Conservation (phyloP, 2,797 vertebrate species). For the Sorex maritimensis region DNA sequence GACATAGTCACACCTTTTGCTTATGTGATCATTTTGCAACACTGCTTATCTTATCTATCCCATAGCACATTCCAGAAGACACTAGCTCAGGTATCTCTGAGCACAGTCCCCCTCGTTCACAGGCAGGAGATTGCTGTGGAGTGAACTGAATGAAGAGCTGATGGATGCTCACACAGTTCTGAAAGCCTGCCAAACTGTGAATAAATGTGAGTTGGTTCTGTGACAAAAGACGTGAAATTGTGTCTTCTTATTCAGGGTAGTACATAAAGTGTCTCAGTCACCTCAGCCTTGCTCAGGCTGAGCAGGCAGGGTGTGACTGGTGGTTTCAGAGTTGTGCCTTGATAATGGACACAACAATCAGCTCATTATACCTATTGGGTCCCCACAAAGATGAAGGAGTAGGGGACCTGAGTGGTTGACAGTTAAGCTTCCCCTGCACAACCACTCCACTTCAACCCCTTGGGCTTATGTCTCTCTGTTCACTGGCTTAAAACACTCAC, state of each 20-base stretch:
- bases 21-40: background rate
- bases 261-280: background rate
- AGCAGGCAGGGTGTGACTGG: background rate
- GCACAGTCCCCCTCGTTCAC: background rate
- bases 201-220: conserved; percentile 59
- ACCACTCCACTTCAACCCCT: no score
- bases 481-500: background rate
- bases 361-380: background rate
- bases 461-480: no score
- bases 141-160: background rate
- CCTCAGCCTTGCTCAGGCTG: background rate
- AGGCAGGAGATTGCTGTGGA: background rate
- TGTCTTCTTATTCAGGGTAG: conserved; percentile 51
- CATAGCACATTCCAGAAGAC: background rate
- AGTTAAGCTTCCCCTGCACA: background rate
- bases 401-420: background rate
- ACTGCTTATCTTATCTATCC: background rate
- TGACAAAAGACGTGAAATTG: conserved; percentile 66
- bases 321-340: background rate
- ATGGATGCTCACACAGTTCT: background rate
- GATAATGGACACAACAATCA: background rate
- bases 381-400: background rate
- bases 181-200: conserved; percentile 57
- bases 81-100: background rate
- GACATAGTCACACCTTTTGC: background rate